Conservation (phyloP, 2,113 vertebrate genomes). For the Ranitomeya imitator region DNA sequence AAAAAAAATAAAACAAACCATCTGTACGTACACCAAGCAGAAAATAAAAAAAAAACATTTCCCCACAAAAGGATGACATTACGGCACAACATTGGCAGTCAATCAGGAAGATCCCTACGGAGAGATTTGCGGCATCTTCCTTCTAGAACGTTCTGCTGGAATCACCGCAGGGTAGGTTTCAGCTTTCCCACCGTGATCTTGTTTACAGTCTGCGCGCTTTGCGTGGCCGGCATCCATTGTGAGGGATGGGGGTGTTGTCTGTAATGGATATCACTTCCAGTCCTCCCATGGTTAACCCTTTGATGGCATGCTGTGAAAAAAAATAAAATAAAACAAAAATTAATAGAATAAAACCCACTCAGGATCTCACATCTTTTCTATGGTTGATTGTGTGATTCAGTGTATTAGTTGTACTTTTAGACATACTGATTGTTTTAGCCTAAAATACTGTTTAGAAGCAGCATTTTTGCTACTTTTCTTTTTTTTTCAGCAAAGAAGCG, state of each 20-base stretch:
- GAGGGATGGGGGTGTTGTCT: conserved; percentile 90
- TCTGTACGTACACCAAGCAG: neutral
- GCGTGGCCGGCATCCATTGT: conserved; percentile 94
- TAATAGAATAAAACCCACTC: neutral
- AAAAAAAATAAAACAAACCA: neutral
- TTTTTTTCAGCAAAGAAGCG: no score
- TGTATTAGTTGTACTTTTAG: no score
- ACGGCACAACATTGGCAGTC: neutral
- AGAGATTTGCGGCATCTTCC: neutral
- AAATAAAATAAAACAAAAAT: neutral
- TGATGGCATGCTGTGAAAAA: conserved; percentile 85
- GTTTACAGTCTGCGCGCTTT: conserved; percentile 84
- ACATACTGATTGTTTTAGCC: no score
- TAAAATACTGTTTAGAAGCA: no score
- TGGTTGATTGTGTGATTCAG: neutral
- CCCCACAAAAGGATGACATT: neutral
- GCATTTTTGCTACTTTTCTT: no score
- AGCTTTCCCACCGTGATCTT: conserved; percentile 16
- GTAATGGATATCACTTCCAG: conserved; percentile 94
- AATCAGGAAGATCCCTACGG: neutral
- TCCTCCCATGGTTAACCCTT: conserved; percentile 90
- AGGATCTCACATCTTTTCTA: neutral
- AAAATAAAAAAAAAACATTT: no score
- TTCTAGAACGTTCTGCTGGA: neutral
- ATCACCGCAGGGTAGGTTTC: neutral